These are phyloP conservation scores for Condylostylus longicornis DNA, from an alignment of 1,140 invertebrate genomes.

Conservation along the genomic window DNA sequence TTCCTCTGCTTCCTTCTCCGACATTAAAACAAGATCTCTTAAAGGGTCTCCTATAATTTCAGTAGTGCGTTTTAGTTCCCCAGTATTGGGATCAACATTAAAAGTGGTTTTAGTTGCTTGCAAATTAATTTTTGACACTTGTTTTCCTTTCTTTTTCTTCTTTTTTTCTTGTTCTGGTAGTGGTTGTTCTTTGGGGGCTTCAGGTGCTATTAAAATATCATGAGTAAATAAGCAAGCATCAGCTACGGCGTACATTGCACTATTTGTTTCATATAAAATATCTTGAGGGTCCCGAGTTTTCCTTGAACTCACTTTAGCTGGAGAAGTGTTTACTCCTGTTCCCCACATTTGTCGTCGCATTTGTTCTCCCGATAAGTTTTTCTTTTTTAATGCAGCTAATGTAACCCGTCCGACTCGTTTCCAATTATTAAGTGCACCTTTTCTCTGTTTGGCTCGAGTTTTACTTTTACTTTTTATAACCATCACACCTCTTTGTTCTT, in stretches of 20 bases:
- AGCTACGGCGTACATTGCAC: conserved; percentile 63
- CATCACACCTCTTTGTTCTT: conserved; percentile 83
- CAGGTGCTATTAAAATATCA: conserved; percentile 33
- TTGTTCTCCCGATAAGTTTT: conserved; percentile 73
- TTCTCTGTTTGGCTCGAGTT: conserved; percentile 87
- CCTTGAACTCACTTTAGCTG: conserved; percentile 47
- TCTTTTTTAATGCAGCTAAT: conserved; percentile 62
- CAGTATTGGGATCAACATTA: too few relatives aligned
- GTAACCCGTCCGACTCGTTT: conserved; percentile 85
- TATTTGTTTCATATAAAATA: conserved; percentile 36
- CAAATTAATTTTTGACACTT: too few relatives aligned
- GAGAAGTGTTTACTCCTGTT: conserved; percentile 66
- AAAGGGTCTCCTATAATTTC: conserved; percentile 35
- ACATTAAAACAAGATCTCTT: conserved; percentile 37
- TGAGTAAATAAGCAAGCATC: conserved; percentile 65
- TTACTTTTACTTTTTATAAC: conserved; percentile 96
- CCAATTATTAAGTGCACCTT: conserved; percentile 93
- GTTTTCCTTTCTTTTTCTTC: too few relatives aligned
- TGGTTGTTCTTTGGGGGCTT: conserved; percentile 17
- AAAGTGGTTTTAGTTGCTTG: too few relatives aligned
- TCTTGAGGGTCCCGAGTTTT: conserved; percentile 27
- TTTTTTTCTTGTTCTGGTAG: too few relatives aligned
- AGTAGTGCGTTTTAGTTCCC: too few relatives aligned
- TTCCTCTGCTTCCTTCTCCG: conserved; percentile 30
- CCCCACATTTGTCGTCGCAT: conserved; percentile 78